Conservation (phyloP, 2,888 invertebrate genomes). For the Sinotaia quadrata region DNA sequence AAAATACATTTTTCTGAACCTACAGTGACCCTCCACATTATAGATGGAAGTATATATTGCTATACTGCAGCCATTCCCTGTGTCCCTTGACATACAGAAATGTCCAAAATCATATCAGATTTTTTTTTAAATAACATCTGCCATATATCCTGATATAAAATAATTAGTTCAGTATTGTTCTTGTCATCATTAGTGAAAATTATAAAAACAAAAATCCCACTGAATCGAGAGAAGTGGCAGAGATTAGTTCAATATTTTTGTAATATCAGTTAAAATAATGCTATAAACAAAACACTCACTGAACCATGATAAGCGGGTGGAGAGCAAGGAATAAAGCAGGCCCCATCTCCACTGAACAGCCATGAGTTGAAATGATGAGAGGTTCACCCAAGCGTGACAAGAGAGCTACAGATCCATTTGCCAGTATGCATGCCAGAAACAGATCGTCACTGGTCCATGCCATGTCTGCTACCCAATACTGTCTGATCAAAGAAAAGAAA, state of each 20-base stretch:
- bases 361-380: constrained; percentile 57
- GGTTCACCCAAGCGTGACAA: constrained; percentile 68
- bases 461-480: constrained; percentile 66
- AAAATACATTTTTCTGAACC: too few species aligned
- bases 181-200: too few species aligned
- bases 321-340: constrained; percentile 67
- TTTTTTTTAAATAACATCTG: too few species aligned
- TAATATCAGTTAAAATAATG: not conserved
- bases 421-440: constrained; percentile 62
- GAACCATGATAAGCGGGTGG: constrained; percentile 56
- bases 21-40: too few species aligned
- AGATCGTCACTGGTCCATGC: constrained; percentile 67
- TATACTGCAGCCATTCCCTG: too few species aligned
- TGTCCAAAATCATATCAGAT: too few species aligned
- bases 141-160: too few species aligned
- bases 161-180: too few species aligned
- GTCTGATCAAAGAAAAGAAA: constrained; percentile 41
- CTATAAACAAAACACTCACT: constrained; percentile 25
- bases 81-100: too few species aligned
- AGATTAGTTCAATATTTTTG: not conserved
- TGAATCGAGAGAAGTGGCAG: too few species aligned
- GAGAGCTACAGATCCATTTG: constrained; percentile 65
- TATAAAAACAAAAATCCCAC: too few species aligned
- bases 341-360: constrained; percentile 65
- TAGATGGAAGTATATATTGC: too few species aligned